A percentile compares a stretch with the other conserved stretches of the same genome.
Evolutionary conservation across 2,113 vertebrate species (phyloP).

Genomic region (Heteronetta atricapilla): DNA sequence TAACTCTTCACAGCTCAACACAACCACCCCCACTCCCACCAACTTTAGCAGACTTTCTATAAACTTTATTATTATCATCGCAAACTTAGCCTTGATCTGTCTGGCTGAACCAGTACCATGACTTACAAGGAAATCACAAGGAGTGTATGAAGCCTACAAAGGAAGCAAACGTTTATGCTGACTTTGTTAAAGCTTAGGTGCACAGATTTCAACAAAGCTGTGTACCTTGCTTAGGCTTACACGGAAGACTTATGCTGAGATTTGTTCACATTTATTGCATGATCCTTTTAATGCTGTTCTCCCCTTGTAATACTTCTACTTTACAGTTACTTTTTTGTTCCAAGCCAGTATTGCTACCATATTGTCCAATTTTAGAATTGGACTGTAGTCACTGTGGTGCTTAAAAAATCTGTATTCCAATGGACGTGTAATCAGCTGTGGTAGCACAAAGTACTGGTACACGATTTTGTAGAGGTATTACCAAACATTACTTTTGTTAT

Average conservation of each 20-base stretch:
- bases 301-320: background rate
- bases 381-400: background rate
- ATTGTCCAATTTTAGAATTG: background rate
- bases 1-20: background rate
- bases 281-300: background rate
- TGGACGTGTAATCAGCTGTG: background rate
- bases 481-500: background rate
- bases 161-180: conserved; percentile 30
- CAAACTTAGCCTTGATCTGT: background rate
- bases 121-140: conserved; percentile 38
- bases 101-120: conserved; percentile 21
- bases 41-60: background rate
- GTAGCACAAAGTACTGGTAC: background rate
- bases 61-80: conserved; percentile 35
- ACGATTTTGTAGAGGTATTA: background rate
- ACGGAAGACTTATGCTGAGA: background rate
- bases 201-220: background rate
- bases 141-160: conserved; percentile 11
- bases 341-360: background rate
- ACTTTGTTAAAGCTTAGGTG: background rate
- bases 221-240: background rate
- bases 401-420: background rate
- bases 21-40: background rate
- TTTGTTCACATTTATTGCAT: background rate
- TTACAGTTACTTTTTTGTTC: background rate